These are phyloP conservation scores for Redunca redunca DNA, from an alignment of 2,113 vertebrate species.

Conservation along the genomic window DNA sequence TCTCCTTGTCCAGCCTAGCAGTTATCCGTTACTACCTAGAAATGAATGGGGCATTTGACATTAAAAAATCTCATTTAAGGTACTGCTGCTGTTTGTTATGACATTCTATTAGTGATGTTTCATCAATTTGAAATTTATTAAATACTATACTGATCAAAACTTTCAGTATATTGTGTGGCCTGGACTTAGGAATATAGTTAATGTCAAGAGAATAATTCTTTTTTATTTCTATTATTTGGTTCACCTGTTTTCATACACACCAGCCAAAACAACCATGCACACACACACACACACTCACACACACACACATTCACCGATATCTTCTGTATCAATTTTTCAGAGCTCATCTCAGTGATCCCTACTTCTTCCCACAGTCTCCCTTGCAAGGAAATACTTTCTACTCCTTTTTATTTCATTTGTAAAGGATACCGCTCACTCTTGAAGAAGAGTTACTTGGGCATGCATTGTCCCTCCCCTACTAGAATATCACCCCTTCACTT, in stretches of 20 bases:
- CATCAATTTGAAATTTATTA: neutral
- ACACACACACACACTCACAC: accelerated
- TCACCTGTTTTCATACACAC: neutral
- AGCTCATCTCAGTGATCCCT: too few species aligned
- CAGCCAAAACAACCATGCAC: neutral
- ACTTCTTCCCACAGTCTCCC: neutral
- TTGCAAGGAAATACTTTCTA: neutral
- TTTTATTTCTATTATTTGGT: neutral
- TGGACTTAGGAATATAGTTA: neutral
- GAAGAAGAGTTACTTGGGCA: neutral
- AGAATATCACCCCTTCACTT: too few species aligned
- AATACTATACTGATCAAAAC: neutral
- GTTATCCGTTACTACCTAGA: slow-evolving; percentile 35
- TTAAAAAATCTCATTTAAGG: slow-evolving; percentile 9
- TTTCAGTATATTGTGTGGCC: neutral
- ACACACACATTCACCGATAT: accelerated
- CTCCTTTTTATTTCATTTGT: neutral
- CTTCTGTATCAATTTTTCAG: neutral
- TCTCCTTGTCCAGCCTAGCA: slow-evolving; percentile 32
- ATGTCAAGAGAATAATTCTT: neutral
- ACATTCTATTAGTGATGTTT: neutral
- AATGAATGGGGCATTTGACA: slow-evolving; percentile 40
- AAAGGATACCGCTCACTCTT: too few species aligned
- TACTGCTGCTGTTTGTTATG: neutral
- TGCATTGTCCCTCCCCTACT: too few species aligned